Percentiles rank a stretch among this genome's conserved stretches.
These are phyloP conservation scores for Mastacembelus armatus DNA, from an alignment of 2,797 vertebrate species.

Conservation along the genomic window DNA sequence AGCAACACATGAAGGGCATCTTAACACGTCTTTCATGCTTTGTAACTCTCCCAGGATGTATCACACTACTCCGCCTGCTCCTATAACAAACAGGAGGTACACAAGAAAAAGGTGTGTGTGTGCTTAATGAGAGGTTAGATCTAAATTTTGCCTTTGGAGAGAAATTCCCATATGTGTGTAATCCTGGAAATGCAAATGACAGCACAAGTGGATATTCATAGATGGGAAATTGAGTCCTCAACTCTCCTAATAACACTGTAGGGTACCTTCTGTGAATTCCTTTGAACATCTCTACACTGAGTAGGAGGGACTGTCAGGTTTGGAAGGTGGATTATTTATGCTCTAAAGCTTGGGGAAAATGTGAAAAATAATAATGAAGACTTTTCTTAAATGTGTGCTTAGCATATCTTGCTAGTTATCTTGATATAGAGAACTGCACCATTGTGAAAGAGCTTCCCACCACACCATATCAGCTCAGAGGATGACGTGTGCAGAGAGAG, in stretches of 20 bases:
- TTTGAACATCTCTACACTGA: conserved; percentile 48
- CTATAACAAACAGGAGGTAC: conserved; percentile 66
- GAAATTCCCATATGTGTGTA: conserved; percentile 58
- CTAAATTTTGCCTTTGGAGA: conserved; percentile 41
- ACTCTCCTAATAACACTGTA: conserved; percentile 51
- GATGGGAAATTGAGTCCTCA: conserved; percentile 57
- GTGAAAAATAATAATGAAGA: conserved; percentile 42
- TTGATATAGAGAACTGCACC: conserved; percentile 20
- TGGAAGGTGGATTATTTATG: conserved; percentile 49
- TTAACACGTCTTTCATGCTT: conserved; percentile 78
- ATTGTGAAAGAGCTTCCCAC: conserved; percentile 27
- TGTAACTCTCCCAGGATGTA: conserved; percentile 60
- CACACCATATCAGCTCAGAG: conserved; percentile 8
- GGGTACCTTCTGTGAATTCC: conserved; percentile 49
- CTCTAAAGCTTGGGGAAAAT: conserved; percentile 28
- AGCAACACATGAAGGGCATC: conserved; percentile 77
- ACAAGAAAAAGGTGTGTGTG: conserved; percentile 27
- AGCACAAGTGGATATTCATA: conserved; percentile 65
- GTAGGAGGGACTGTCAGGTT: conserved; percentile 50
- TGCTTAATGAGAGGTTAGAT: conserved; percentile 63
- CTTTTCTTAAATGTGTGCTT: conserved; percentile 51
- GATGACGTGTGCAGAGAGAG: conserved; percentile 5
- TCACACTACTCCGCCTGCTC: conserved; percentile 61
- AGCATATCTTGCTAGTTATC: conserved; percentile 43
- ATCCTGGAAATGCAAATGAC: conserved; percentile 72